Evolutionary conservation across 1,140 invertebrate genomes (phyloP).

Genomic region (Nylanderia fulva): DNA sequence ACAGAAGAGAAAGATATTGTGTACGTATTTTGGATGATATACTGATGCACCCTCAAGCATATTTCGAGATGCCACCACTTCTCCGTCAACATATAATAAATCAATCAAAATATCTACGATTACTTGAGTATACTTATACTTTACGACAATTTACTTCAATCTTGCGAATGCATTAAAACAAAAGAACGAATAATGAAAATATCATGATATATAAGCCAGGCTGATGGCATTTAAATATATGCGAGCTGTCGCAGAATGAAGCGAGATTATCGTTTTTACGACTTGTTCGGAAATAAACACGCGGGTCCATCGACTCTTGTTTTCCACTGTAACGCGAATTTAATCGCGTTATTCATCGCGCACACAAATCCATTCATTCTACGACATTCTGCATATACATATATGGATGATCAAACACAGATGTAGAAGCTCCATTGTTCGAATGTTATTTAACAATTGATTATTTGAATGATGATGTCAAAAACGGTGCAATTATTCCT

Average conservation of each 20-base stretch:
- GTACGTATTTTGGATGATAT: constrained; percentile 55
- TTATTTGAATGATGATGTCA: neutral
- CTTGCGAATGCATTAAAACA: constrained; percentile 85
- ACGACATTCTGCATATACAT: constrained; percentile 38
- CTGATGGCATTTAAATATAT: constrained; percentile 79
- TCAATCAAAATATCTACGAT: constrained; percentile 83
- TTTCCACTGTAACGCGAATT: neutral
- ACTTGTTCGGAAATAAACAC: neutral
- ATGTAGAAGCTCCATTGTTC: neutral
- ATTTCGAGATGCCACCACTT: constrained; percentile 85
- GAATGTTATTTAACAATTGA: neutral
- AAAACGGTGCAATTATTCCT: neutral
- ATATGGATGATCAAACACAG: constrained; percentile 59
- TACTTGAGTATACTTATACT: constrained; percentile 85
- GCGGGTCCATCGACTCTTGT: neutral
- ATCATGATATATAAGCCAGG: constrained; percentile 84
- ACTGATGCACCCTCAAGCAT: constrained; percentile 78
- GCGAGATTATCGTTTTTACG: neutral
- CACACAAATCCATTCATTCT: neutral
- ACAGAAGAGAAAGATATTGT: constrained; percentile 32
- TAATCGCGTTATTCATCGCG: neutral
- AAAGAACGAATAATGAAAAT: constrained; percentile 83
- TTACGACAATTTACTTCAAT: constrained; percentile 85
- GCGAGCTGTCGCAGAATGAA: constrained; percentile 23
- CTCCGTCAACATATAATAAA: constrained; percentile 69